Evolutionary conservation across 2,888 invertebrate species (phyloP), one percentile per base, ranked within the genome.

Genomic region (Nemurella pictetii): DNA sequence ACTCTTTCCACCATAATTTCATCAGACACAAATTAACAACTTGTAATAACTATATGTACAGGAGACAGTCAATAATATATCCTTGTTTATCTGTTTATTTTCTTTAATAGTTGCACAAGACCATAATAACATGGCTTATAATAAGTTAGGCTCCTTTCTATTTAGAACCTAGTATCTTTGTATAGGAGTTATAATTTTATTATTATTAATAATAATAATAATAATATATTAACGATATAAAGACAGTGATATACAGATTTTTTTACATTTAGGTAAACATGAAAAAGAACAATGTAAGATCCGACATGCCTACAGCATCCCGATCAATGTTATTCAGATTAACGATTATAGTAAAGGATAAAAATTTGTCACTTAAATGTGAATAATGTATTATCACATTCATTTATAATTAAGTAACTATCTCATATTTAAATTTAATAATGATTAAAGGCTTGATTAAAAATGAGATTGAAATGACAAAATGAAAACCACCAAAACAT

Each of bases 31-130:
- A n/a, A n/a, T n/a, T n/a, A n/a, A n/a, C n/a, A n/a, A n/a, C n/a
- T n/a, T n/a, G n/a, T n/a, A n/a, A n/a, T n/a, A n/a, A n/a, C n/a
- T n/a, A n/a, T n/a, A n/a, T n/a, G n/a, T n/a, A n/a, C n/a, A n/a
- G n/a, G n/a, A n/a, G n/a, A n/a, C n/a, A n/a, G n/a, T n/a, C n/a
- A n/a, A n/a, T n/a, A n/a, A n/a, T n/a, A n/a, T n/a, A n/a, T n/a
- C n/a, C n/a, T n/a, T n/a, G n/a, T n/a, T n/a, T 55, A 20, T 55
- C 20, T 55, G 55, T 55, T 55, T 55, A 55, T 55, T 78, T 29
- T 78, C 28, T 28, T 78, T 78, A 78, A 78, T 78, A 78, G 30
- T 78, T 78, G 78, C 78, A 78, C 5, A 77, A 15, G 5, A 30
- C 78, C 28, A 78, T 28, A 28, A 78, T 78, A 78, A 30, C n/a